Conservation (phyloP, 2,888 invertebrate genomes). For the Andrena hattorfiana region DNA sequence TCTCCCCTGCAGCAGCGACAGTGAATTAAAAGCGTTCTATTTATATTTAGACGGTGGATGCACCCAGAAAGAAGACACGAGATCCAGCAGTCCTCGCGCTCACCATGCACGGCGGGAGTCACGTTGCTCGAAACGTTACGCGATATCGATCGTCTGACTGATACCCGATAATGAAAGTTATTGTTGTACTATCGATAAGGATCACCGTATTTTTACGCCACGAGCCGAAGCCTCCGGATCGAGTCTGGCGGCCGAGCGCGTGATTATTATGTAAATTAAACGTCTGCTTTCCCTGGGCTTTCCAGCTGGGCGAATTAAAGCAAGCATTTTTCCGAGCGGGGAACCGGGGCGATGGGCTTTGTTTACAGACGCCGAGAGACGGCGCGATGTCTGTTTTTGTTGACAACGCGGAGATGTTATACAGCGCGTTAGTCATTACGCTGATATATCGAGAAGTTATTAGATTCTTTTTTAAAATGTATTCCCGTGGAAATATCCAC, state of each 20-base stretch:
- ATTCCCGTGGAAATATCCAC: background rate
- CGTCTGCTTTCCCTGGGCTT: background rate
- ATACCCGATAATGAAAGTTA: conserved; percentile 52
- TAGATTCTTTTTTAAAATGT: background rate
- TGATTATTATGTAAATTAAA: conserved; percentile 47
- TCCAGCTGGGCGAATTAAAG: background rate
- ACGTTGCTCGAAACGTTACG: conserved; percentile 42
- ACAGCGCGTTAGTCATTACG: background rate
- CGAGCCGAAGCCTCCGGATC: background rate
- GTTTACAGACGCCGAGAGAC: conserved; percentile 1
- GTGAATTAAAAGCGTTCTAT: conserved; percentile 50
- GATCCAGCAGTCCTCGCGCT: background rate
- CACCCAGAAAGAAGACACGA: conserved; percentile 18
- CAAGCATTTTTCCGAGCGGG: background rate
- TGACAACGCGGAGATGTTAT: background rate
- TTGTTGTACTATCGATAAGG: conserved; percentile 17
- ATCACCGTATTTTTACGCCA: conserved; percentile 4
- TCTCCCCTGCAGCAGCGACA: conserved; percentile 52
- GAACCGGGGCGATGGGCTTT: conserved; percentile 38
- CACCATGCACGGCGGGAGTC: conserved; percentile 4
- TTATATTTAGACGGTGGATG: conserved; percentile 58
- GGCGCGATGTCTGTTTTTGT: background rate
- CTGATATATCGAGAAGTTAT: background rate
- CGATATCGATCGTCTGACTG: conserved; percentile 27
- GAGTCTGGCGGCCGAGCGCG: background rate